phyloP scores from a whole-genome alignment of 2,797 vertebrate species.

The Lemur catta region DNA sequence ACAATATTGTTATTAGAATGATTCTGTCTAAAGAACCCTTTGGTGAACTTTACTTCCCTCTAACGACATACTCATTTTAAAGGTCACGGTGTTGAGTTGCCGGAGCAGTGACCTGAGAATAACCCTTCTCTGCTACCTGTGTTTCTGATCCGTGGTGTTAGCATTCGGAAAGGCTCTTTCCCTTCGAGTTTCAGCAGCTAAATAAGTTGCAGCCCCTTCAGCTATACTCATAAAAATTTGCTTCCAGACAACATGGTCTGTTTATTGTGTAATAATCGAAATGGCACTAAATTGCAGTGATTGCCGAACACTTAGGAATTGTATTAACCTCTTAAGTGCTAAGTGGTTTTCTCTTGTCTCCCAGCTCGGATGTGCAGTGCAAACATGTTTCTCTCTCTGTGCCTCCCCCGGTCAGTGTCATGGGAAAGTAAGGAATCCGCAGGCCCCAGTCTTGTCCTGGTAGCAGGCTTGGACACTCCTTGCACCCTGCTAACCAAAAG shows the following conservation, averaged over 20 bases:
- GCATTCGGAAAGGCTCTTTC: conserved; percentile 84
- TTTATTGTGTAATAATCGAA: conserved; percentile 91
- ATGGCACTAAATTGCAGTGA: conserved; percentile 90
- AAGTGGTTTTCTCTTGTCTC: conserved; percentile 78
- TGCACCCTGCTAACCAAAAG: not conserved
- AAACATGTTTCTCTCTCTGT: conserved; percentile 64
- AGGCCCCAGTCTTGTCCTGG: not conserved
- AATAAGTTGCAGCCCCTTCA: conserved; percentile 89
- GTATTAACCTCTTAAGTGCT: conserved; percentile 88
- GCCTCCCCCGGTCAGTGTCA: not conserved
- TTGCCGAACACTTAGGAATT: conserved; percentile 88
- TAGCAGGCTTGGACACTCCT: not conserved
- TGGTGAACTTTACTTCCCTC: conserved; percentile 80
- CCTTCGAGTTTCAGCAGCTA: conserved; percentile 85
- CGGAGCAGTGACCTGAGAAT: conserved; percentile 84
- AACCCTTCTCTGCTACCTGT: conserved; percentile 86
- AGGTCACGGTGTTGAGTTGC: conserved; percentile 83
- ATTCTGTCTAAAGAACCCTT: conserved; percentile 75
- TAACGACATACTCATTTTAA: conserved; percentile 83
- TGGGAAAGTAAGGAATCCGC: not conserved
- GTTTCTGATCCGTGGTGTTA: conserved; percentile 81
- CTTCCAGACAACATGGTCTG: conserved; percentile 90
- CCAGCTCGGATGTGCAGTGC: conserved; percentile 62
- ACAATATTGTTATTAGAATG: conserved; percentile 71
- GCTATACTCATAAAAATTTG: conserved; percentile 91